Base-by-base conservation (phyloP, 2,797 vertebrate genomes). In the Rhinoraja longicauda region DNA sequence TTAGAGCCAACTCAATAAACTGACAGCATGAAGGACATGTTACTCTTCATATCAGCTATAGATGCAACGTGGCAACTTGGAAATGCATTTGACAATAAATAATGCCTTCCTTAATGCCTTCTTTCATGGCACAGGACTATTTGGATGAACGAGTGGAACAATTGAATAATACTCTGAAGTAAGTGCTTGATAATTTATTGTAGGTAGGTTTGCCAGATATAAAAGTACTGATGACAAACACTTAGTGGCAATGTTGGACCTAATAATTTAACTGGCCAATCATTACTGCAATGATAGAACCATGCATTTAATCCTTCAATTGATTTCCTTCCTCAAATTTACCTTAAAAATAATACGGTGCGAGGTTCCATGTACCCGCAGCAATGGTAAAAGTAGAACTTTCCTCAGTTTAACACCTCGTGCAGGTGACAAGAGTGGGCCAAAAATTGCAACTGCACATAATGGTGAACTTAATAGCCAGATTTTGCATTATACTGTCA, bases 11-110 rank as follows among this genome's bases (percentile, higher is more conserved):
- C 67, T 75, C 36, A 92, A 39, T 57, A 75, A 73, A 75, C 90
- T 73, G 70, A 92, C 90, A 92, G 64, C 90, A 92, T 92, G 67
- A 92, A 92, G 67, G 90, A 73, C 90, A 72, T 75, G 70, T 73
- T 92, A 92, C 39, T 92, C 90, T 73, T 88, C 84, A 92, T 36
- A 75, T 73, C 90, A 75, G 67, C 92, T 26, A 92, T 92, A 75
- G 90, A 92, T 92, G 90, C 36, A 92, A 75, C 3, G 24, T 75
- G 36, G 90, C 67, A 75, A 92, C 67, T 75, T 53, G 70, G 90
- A 92, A 75, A 92, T 92, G 67, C 36, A 53, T 72, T 92, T 75
- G 36, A 92, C 39, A 92, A 75, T 92, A 92, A 92, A 73, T 92
- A 92, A 92, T 92, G 90, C 72, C 36, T 75, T 92, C 39, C 90